Conservation (phyloP, 1,140 invertebrate species). For the Protaetia brevitarsis region DNA sequence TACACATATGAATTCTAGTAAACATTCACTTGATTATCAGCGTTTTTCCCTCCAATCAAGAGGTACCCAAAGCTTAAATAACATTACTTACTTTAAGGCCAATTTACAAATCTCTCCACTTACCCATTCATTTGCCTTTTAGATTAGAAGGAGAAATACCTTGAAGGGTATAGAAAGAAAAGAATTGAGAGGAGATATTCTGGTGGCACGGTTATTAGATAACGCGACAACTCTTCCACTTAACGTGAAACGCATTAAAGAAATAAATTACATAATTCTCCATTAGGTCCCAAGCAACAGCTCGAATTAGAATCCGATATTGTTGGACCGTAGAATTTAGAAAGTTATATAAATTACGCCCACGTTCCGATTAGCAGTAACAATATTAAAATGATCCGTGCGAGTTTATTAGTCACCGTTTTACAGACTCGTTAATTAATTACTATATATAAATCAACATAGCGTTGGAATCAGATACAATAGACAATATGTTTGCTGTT, state of each 20-base stretch:
- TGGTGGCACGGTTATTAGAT: not conserved
- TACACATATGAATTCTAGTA: too few relatives aligned
- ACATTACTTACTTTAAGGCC: not conserved
- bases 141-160: not conserved
- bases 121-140: slow-evolving; percentile 6
- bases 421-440: not conserved
- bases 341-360: slow-evolving; percentile 9
- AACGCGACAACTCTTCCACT: not conserved
- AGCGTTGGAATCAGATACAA: not conserved
- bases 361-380: slow-evolving; percentile 1
- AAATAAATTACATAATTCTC: slow-evolving; percentile 10
- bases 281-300: not conserved
- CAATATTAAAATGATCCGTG: slow-evolving; percentile 10
- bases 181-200: not conserved
- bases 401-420: not conserved
- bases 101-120: slow-evolving; percentile 2
- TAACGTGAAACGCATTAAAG: slow-evolving; percentile 7
- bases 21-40: too few relatives aligned
- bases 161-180: too few relatives aligned
- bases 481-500: slow-evolving; percentile 11
- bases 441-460: slow-evolving; percentile 13
- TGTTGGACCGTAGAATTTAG: not conserved
- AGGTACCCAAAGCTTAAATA: not conserved
- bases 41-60: not conserved
- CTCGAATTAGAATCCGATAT: slow-evolving; percentile 4